Evolutionary conservation across 2,113 vertebrate genomes (phyloP).

Genomic region (Upupa epops): DNA sequence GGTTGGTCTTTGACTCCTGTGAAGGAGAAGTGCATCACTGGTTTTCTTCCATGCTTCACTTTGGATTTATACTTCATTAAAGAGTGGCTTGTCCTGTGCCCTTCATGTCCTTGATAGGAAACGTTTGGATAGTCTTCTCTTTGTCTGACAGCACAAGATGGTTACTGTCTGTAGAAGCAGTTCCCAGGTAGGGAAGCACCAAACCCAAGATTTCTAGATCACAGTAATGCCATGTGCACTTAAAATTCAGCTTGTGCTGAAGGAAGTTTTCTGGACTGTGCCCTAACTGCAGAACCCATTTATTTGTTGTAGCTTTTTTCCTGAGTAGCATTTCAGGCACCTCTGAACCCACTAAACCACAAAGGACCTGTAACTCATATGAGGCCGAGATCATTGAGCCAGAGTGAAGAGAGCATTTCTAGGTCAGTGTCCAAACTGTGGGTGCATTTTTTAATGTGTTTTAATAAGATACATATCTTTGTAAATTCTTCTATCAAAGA

Average conservation of each 20-base stretch:
- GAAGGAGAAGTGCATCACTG: background rate
- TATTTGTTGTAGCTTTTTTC: background rate
- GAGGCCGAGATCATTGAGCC: background rate
- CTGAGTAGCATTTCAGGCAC: background rate
- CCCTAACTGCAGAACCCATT: background rate
- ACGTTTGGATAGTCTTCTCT: background rate
- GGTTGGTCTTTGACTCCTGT: background rate
- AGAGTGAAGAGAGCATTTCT: background rate
- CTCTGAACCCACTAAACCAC: background rate
- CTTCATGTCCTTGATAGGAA: background rate
- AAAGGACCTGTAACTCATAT: background rate
- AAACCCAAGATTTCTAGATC: background rate
- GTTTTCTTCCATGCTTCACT: background rate
- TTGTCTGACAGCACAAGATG: background rate
- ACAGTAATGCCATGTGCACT: background rate
- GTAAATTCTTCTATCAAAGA: background rate
- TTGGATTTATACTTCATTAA: background rate
- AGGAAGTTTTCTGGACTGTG: background rate
- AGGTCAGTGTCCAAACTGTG: background rate
- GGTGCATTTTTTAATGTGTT: background rate
- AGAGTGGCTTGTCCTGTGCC: background rate
- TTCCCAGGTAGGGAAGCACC: background rate
- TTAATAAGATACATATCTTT: background rate
- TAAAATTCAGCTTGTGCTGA: background rate
- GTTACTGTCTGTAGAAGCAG: background rate